Conservation (phyloP, 2,113 vertebrate species). For the Xiphophorus hellerii region DNA sequence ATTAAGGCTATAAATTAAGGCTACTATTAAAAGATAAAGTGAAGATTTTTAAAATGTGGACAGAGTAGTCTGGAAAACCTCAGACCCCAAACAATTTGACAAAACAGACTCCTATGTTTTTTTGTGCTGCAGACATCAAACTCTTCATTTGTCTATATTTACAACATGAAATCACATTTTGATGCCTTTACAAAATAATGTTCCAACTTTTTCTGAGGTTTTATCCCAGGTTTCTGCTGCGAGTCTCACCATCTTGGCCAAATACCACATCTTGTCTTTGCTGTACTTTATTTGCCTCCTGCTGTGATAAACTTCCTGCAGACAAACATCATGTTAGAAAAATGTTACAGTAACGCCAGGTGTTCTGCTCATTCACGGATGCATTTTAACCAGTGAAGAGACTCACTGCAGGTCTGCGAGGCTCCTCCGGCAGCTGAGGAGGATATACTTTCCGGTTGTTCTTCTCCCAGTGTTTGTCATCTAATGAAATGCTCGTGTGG, state of each 20-base stretch:
- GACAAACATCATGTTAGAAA: background rate
- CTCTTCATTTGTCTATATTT: too few species aligned
- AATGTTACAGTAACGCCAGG: background rate
- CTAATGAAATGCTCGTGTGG: conserved; percentile 80
- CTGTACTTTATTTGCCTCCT: conserved; percentile 96
- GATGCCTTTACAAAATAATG: too few species aligned
- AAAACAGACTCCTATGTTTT: too few species aligned
- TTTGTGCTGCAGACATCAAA: too few species aligned
- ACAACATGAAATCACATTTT: too few species aligned
- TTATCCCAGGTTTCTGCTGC: background rate
- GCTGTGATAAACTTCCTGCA: conserved; percentile 90
- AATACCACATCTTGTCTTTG: conserved; percentile 98
- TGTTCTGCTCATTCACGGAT: too few species aligned
- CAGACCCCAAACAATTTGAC: background rate
- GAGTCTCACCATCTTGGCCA: conserved; percentile 89
- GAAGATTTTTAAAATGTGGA: background rate
- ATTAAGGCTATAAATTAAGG: background rate
- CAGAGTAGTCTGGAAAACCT: too few species aligned
- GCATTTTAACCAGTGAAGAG: background rate
- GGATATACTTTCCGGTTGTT: conserved; percentile 86
- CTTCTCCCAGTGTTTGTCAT: conserved; percentile 85
- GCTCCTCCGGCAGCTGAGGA: conserved; percentile 88
- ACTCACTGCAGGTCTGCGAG: conserved; percentile 91
- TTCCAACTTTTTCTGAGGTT: too few species aligned
- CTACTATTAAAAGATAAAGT: background rate